Evolutionary conservation across 2,797 vertebrate species (phyloP), one percentile per base, ranked within the genome.

Genomic region (Salarias fasciatus): DNA sequence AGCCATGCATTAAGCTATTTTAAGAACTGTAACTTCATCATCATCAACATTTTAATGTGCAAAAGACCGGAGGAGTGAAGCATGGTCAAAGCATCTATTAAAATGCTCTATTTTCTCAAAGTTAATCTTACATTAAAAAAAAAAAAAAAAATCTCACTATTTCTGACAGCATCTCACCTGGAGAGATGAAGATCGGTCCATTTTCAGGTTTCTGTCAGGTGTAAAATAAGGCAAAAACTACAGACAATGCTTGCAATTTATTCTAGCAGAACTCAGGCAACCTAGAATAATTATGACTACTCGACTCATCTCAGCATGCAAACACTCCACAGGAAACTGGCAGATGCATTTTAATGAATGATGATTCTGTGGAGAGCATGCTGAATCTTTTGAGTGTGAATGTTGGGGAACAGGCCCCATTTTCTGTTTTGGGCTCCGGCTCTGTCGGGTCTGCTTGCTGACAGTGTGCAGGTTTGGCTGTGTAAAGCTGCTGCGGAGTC

Each of bases 371-470:
- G 12, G 18, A 2, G 9, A 45, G 40, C 49, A 1, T 33, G 2
- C 30, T 18, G 3, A 58, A 45, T 15, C 5, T 43, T 55, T 49
- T 36, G 10, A 14, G 28, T 31, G 37, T n/a, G 35, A 2, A 8
- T 7, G 18, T 4, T 3, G 12, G 29, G 10, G 35, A 35, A 37
- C 33, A 42, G 55, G 59, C 63, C 47, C 65, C 45, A 47, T 75
- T 50, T 81, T 69, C 55, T 67, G 48, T 79, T 83, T 78, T 57
- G 50, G 71, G 52, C 37, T 75, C 13, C 0, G 11, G 47, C 47
- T 72, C 69, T 80, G 83, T 82, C 80, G 67, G 60, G 56, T 79
- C 75, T 86, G 78, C 86, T 67, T 82, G 79, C 79, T 86, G 84
- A 83, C 72, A 59, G 44, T 52, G 38, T 72, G 75, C 69, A 82